These are phyloP conservation scores for Callocephalon fimbriatum DNA, from an alignment of 2,113 vertebrate species.

Conservation along the genomic window DNA sequence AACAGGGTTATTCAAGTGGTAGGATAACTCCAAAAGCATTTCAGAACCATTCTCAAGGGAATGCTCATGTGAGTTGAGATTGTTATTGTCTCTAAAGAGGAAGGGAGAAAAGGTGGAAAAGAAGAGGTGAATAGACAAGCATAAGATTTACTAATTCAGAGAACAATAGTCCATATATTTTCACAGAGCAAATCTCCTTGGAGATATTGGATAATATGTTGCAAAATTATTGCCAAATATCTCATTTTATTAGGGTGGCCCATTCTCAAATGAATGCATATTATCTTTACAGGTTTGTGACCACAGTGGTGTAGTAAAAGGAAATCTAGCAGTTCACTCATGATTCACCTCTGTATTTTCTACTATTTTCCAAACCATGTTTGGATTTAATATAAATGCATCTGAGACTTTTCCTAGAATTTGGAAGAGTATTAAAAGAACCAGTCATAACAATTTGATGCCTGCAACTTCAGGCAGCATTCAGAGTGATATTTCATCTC, in stretches of 20 bases:
- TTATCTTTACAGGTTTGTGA: not conserved
- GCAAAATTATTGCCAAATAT: not conserved
- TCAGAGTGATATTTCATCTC: not conserved
- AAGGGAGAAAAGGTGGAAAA: not conserved
- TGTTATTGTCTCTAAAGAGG: not conserved
- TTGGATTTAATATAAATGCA: not conserved
- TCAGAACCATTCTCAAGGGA: not conserved
- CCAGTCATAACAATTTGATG: not conserved
- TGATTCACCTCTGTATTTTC: not conserved
- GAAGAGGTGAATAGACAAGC: not conserved
- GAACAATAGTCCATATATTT: not conserved
- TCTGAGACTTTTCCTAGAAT: not conserved
- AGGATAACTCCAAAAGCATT: not conserved
- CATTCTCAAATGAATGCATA: not conserved
- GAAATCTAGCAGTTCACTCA: not conserved
- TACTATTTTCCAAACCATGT: not conserved
- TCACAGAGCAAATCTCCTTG: not conserved
- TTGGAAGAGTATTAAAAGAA: not conserved
- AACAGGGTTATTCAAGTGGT: not conserved
- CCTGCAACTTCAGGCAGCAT: not conserved
- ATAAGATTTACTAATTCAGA: not conserved
- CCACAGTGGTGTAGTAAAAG: not conserved
- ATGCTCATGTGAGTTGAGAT: not conserved
- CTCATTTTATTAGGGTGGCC: not conserved
- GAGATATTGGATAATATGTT: not conserved